A percentile compares a stretch with the other conserved stretches of the same genome.
These are phyloP conservation scores for Maniola hyperantus DNA, from an alignment of 2,888 invertebrate species.

Conservation along the genomic window DNA sequence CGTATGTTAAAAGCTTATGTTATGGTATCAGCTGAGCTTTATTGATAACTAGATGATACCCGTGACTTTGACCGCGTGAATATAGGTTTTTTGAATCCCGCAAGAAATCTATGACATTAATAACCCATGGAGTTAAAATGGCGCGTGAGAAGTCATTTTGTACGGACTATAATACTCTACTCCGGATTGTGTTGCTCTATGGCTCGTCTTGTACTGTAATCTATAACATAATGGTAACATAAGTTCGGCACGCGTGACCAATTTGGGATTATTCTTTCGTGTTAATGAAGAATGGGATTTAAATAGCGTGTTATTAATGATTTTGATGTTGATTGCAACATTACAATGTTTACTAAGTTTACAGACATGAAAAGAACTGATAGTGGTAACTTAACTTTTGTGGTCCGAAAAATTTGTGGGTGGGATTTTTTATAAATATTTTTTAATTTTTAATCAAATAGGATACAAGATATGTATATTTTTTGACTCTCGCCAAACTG, in stretches of 20 bases:
- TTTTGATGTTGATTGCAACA: slow-evolving; percentile 21
- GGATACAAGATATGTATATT: too few species aligned
- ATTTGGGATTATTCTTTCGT: slow-evolving; percentile 52
- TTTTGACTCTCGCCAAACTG: too few species aligned
- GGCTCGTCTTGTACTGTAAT: background rate
- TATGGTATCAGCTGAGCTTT: too few species aligned
- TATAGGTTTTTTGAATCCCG: too few species aligned
- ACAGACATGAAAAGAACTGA: background rate
- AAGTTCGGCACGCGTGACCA: slow-evolving; percentile 59
- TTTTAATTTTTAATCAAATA: too few species aligned
- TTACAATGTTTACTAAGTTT: slow-evolving; percentile 21
- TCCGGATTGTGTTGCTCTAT: background rate
- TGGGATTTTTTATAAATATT: background rate
- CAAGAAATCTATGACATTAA: too few species aligned
- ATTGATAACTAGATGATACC: too few species aligned
- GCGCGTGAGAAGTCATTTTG: too few species aligned
- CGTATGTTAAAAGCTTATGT: too few species aligned
- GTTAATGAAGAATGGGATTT: slow-evolving; percentile 57
- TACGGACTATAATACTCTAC: background rate
- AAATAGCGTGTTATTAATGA: slow-evolving; percentile 70
- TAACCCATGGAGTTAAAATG: too few species aligned
- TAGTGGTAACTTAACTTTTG: background rate
- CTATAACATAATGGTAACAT: slow-evolving; percentile 15
- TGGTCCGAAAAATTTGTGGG: background rate
- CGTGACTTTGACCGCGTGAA: too few species aligned